phyloP scores from a whole-genome alignment of 2,797 vertebrate species.

The Enteromius paludinosus region DNA sequence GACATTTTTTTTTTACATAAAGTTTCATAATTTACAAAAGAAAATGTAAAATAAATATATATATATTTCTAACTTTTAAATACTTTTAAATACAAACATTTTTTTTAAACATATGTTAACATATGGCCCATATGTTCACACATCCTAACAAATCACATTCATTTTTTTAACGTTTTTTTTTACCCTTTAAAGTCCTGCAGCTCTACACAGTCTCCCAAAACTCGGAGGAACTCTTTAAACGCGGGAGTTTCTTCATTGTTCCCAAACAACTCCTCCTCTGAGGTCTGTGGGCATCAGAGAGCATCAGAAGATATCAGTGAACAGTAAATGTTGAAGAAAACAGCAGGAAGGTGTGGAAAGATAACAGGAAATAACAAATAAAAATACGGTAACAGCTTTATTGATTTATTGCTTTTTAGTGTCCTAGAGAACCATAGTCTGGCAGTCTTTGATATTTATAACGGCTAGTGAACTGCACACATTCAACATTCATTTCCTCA shows the following conservation, averaged over 20 bases:
- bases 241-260: conserved; percentile 88
- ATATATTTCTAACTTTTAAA: too few relatives aligned
- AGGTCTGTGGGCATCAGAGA: conserved; percentile 75
- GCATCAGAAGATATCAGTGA: neutral
- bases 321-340: neutral
- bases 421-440: neutral
- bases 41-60: too few relatives aligned
- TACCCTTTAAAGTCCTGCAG: conserved; percentile 94
- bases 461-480: neutral
- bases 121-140: neutral
- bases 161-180: conserved; percentile 13
- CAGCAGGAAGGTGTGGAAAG: neutral
- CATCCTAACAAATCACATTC: neutral
- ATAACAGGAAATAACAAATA: conserved; percentile 22
- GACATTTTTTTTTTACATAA: too few relatives aligned
- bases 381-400: neutral
- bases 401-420: conserved; percentile 13
- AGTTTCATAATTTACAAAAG: too few relatives aligned
- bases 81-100: too few relatives aligned
- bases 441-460: neutral
- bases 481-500: conserved; percentile 60
- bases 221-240: conserved; percentile 86
- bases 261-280: conserved; percentile 89
- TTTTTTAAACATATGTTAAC: too few relatives aligned
- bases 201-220: conserved; percentile 88